Conservation (phyloP, 2,113 vertebrate species). For the Lepus americanus region DNA sequence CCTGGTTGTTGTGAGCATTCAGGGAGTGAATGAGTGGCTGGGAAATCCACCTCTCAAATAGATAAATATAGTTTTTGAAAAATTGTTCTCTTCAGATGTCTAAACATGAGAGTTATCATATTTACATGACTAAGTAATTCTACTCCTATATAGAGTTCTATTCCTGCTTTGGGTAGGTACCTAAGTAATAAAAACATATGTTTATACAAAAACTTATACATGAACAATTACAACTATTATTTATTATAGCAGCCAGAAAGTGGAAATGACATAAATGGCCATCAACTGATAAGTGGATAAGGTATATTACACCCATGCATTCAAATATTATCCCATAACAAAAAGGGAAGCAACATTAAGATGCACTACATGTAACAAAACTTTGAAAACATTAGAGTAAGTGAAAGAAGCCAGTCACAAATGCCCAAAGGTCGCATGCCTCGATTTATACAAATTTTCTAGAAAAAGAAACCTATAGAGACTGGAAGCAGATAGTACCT, state of each 20-base stretch:
- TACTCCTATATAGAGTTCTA: constrained; percentile 31
- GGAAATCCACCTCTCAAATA: too few species aligned
- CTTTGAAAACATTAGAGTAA: not conserved
- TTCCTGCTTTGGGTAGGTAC: not conserved
- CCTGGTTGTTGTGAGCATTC: too few species aligned
- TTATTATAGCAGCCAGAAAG: not conserved
- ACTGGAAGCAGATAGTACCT: not conserved
- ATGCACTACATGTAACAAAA: not conserved
- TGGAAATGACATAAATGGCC: constrained; percentile 29
- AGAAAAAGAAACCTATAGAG: not conserved
- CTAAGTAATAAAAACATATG: constrained; percentile 21
- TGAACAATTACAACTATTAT: not conserved
- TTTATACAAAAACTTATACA: constrained; percentile 13
- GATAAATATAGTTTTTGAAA: not conserved
- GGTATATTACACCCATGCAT: not conserved
- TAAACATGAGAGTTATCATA: not conserved
- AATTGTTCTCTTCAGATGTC: not conserved
- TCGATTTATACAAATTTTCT: not conserved
- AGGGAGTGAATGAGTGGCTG: too few species aligned
- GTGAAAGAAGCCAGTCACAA: constrained; percentile 20
- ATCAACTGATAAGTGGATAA: not conserved
- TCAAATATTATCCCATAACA: constrained; percentile 22
- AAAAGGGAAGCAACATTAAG: not conserved
- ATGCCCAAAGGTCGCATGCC: not conserved
- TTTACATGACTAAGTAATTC: not conserved